phyloP scores from a whole-genome alignment of 2,113 vertebrate genomes.

The Aldabrachelys gigantea region DNA sequence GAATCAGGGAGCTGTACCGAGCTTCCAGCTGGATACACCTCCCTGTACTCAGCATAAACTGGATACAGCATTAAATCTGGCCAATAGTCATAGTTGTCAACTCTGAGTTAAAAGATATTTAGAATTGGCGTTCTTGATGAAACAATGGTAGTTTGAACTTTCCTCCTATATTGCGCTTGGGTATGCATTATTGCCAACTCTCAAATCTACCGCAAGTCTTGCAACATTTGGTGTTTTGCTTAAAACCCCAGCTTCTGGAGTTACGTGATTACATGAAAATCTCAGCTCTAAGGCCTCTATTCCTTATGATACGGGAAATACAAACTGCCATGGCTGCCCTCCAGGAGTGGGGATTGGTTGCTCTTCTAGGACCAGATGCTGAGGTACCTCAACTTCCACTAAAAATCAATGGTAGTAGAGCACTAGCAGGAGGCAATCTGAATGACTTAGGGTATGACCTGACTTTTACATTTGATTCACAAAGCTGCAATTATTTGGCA shows the following conservation, averaged over 20 bases:
- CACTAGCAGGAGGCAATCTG: background rate
- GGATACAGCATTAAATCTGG: slow-evolving; percentile 1
- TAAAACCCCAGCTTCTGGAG: background rate
- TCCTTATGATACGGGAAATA: background rate
- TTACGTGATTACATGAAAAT: background rate
- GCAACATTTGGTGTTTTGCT: background rate
- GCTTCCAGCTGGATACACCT: background rate
- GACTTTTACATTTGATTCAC: background rate
- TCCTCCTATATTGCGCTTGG: background rate
- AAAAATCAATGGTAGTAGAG: background rate
- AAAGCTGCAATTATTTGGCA: background rate
- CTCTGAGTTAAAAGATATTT: slow-evolving; percentile 35
- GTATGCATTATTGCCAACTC: background rate
- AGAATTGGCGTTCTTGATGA: background rate
- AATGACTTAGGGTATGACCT: background rate
- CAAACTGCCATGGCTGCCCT: background rate
- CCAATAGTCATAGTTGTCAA: background rate
- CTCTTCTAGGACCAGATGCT: background rate
- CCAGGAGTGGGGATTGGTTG: background rate
- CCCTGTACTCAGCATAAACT: background rate
- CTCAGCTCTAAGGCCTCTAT: background rate
- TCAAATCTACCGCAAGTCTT: background rate
- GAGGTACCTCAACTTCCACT: background rate
- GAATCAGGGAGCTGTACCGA: background rate
- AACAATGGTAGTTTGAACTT: background rate